Percentiles rank a stretch among this genome's conserved stretches.
Evolutionary conservation across 2,888 invertebrate species (phyloP).

Genomic region (Agriotes lineatus): DNA sequence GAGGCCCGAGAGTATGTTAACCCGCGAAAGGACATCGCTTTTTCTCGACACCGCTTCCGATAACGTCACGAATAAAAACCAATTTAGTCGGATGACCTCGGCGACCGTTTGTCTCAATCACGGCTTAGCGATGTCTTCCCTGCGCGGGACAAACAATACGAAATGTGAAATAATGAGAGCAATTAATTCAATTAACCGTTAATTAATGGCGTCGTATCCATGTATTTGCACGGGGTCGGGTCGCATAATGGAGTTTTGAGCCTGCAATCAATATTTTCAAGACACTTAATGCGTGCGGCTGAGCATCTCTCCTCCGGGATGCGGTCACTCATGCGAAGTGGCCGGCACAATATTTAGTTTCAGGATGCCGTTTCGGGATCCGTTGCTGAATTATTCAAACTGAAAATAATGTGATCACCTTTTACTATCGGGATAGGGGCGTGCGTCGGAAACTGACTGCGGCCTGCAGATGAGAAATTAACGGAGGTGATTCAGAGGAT

Average conservation of each 20-base stretch:
- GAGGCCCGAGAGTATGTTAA: slow-evolving; percentile 39
- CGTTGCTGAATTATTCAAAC: slow-evolving; percentile 55
- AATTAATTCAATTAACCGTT: slow-evolving; percentile 71
- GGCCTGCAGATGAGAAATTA: neutral
- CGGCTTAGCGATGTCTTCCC: slow-evolving; percentile 64
- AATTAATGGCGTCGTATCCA: slow-evolving; percentile 68
- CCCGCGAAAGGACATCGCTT: slow-evolving; percentile 43
- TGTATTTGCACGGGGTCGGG: slow-evolving; percentile 66
- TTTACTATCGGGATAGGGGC: slow-evolving; percentile 32
- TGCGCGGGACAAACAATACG: slow-evolving; percentile 60
- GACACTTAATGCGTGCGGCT: slow-evolving; percentile 52
- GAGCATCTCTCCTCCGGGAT: slow-evolving; percentile 46
- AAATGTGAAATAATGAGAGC: slow-evolving; percentile 68
- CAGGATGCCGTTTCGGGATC: slow-evolving; percentile 37
- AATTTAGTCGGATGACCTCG: slow-evolving; percentile 65
- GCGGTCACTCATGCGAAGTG: slow-evolving; percentile 48
- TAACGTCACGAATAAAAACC: slow-evolving; percentile 64
- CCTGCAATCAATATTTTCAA: slow-evolving; percentile 66
- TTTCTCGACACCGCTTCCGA: slow-evolving; percentile 50
- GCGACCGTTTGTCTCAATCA: slow-evolving; percentile 67
- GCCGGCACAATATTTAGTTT: slow-evolving; percentile 47
- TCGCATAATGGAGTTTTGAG: slow-evolving; percentile 68
- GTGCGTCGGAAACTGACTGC: neutral
- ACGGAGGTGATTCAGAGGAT: too few relatives aligned
- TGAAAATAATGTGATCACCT: slow-evolving; percentile 57